Percentiles rank a stretch among this genome's conserved stretches.
Conservation (phyloP, 2,888 invertebrate species). For the Pollenia labialis region DNA sequence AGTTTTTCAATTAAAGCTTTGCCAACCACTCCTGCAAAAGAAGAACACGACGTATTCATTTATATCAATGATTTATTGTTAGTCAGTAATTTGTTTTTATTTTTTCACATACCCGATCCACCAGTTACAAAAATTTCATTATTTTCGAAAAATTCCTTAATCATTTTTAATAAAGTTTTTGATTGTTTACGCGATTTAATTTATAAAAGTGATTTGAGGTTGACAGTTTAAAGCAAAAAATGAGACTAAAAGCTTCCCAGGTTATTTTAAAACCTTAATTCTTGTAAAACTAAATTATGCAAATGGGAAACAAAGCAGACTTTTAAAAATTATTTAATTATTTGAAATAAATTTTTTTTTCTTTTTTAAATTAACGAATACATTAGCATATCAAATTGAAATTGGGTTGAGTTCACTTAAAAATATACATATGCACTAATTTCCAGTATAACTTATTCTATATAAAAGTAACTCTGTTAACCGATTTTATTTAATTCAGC, state of each 20-base stretch:
- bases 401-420: no score
- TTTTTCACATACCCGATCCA: constrained; percentile 86
- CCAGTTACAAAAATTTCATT: constrained; percentile 92
- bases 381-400: no score
- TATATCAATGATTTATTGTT: background rate
- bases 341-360: background rate
- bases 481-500: no score
- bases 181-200: no score
- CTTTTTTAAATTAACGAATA: no score
- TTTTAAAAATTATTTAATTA: background rate
- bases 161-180: constrained; percentile 40
- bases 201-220: no score
- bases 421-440: no score
- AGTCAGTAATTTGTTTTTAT: background rate
- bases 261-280: no score
- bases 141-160: constrained; percentile 87
- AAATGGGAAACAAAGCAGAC: background rate
- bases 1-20: constrained; percentile 95
- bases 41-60: background rate
- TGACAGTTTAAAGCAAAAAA: constrained; percentile 16
- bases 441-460: no score
- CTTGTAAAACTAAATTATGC: background rate
- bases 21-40: constrained; percentile 90
- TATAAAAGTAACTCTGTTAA: no score
- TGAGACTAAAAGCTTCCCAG: background rate